phyloP scores from a whole-genome alignment of 2,113 vertebrate genomes.

The Sorex araneus region DNA sequence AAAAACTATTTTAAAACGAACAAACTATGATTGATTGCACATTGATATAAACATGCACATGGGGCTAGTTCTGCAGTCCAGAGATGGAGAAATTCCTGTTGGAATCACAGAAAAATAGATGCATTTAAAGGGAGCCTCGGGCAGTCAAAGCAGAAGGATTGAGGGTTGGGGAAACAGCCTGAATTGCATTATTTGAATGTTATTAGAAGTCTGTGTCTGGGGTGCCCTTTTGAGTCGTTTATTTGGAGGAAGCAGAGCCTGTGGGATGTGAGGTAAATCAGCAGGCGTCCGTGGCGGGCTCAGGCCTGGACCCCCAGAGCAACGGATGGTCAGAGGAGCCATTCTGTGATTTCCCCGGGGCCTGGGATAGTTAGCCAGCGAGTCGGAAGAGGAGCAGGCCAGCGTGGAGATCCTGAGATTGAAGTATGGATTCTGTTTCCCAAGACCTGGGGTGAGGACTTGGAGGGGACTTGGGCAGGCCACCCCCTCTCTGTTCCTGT shows the following conservation, averaged over 20 bases:
- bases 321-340: fast-evolving
- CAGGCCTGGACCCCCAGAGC: neutral
- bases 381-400: neutral
- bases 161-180: slow-evolving; percentile 44
- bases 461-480: neutral
- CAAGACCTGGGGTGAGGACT: neutral
- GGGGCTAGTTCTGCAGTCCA: slow-evolving; percentile 70
- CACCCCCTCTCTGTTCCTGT: neutral
- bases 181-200: slow-evolving; percentile 65
- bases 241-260: slow-evolving; percentile 47
- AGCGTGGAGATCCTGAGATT: neutral
- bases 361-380: neutral
- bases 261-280: neutral
- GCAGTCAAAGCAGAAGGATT: slow-evolving; percentile 61
- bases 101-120: slow-evolving; percentile 79
- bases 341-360: fast-evolving
- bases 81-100: slow-evolving; percentile 77
- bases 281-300: neutral
- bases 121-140: slow-evolving; percentile 75
- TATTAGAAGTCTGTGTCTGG: slow-evolving; percentile 54
- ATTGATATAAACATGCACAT: slow-evolving; percentile 77
- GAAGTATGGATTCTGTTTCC: neutral
- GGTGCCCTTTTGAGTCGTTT: slow-evolving; percentile 34
- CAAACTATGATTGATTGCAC: slow-evolving; percentile 80
- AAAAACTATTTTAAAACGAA: slow-evolving; percentile 76